phyloP scores from a whole-genome alignment of 37 sponge, comb jelly and placozoan species.

The Haliclona indistincta region DNA sequence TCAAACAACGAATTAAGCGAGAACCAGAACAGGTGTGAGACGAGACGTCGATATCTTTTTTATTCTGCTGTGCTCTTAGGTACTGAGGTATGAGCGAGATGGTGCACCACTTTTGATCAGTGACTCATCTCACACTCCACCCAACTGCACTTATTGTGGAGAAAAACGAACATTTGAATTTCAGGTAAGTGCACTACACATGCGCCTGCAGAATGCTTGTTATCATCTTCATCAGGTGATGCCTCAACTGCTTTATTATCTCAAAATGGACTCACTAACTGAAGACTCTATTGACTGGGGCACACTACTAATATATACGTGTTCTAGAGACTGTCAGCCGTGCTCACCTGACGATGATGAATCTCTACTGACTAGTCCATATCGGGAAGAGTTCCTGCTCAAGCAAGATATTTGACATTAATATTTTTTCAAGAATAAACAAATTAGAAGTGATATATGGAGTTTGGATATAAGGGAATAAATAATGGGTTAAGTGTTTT shows the following conservation, averaged over 20 bases:
- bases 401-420: slow-evolving; percentile 53
- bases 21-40: slow-evolving; percentile 85
- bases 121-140: slow-evolving; percentile 16
- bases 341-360: no score
- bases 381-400: slow-evolving; percentile 67
- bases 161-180: slow-evolving; percentile 73
- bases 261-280: slow-evolving; percentile 64
- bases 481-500: background rate
- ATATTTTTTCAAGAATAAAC: background rate
- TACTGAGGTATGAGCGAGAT: slow-evolving; percentile 69
- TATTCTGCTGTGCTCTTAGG: slow-evolving; percentile 30
- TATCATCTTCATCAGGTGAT: no score
- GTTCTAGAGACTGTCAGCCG: slow-evolving; percentile 55
- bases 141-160: slow-evolving; percentile 70
- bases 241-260: slow-evolving; percentile 83
- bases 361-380: slow-evolving; percentile 14
- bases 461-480: background rate
- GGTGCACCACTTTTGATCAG: slow-evolving; percentile 73
- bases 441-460: background rate
- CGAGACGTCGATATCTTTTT: background rate
- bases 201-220: no score
- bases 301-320: slow-evolving; percentile 81
- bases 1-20: slow-evolving; percentile 46
- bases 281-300: slow-evolving; percentile 81
- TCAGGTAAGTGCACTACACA: slow-evolving; percentile 52